A percentile compares a stretch with the other conserved stretches of the same genome.
These are phyloP conservation scores for Xiphorhynchus elegans DNA, from an alignment of 2,113 vertebrate species.

Conservation along the genomic window DNA sequence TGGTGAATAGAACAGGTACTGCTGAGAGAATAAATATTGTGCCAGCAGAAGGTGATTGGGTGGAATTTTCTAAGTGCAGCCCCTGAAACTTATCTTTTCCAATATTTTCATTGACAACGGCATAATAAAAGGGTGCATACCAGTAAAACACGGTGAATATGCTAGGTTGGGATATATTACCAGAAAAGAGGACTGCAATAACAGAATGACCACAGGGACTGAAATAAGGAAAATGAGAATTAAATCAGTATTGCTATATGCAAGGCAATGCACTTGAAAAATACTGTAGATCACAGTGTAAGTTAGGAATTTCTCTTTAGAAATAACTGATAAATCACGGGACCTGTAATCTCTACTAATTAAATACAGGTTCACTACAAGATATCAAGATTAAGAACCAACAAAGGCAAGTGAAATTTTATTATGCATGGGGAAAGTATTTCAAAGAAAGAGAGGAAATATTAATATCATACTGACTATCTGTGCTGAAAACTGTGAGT, in stretches of 20 bases:
- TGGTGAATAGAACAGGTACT: not conserved
- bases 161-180: not conserved
- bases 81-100: not conserved
- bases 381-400: not conserved
- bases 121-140: not conserved
- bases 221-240: not conserved
- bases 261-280: not conserved
- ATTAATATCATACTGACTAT: not conserved
- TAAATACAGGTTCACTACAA: not conserved
- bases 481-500: not conserved
- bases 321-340: not conserved
- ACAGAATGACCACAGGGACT: not conserved
- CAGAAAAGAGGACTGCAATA: not conserved
- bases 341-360: not conserved
- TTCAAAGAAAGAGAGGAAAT: not conserved
- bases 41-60: not conserved
- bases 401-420: not conserved
- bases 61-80: not conserved
- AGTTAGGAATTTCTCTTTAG: not conserved
- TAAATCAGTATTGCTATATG: not conserved
- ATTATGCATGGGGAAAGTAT: not conserved
- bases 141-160: not conserved
- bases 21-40: not conserved
- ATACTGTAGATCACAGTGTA: fast-evolving
- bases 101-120: not conserved